Evolutionary conservation across 2,113 vertebrate genomes (phyloP).

Genomic region (Nibea albiflora): DNA sequence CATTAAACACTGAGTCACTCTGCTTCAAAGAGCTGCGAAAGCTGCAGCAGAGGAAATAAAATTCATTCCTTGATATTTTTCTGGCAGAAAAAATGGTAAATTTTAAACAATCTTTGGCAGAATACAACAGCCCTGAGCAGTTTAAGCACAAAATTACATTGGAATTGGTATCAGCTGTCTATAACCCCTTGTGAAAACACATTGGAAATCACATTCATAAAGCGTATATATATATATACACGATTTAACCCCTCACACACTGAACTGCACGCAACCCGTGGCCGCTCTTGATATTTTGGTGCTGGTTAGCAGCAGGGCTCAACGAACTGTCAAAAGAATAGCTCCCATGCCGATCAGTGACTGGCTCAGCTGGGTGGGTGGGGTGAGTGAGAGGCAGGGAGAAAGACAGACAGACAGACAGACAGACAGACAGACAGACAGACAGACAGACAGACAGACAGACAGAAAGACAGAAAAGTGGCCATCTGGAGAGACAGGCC

Average conservation of each 20-base stretch:
- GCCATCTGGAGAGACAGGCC: slow-evolving; percentile 76
- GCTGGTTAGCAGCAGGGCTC: slow-evolving; percentile 54
- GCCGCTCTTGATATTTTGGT: slow-evolving; percentile 22
- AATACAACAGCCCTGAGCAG: not conserved
- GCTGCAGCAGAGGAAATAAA: not conserved
- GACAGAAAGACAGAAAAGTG: slow-evolving; percentile 56
- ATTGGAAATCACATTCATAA: slow-evolving; percentile 19
- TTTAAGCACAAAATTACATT: slow-evolving; percentile 5
- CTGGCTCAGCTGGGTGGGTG: slow-evolving; percentile 37
- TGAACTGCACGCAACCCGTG: slow-evolving; percentile 1
- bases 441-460: slow-evolving; percentile 35
- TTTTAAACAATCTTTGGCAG: not conserved
- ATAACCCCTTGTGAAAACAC: slow-evolving; percentile 18
- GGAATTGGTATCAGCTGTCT: slow-evolving; percentile 16
- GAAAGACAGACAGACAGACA: slow-evolving; percentile 19
- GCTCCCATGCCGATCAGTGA: slow-evolving; percentile 14
- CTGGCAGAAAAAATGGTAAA: not conserved
- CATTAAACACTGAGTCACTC: not conserved
- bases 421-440: too few relatives aligned
- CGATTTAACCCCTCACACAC: slow-evolving; percentile 33
- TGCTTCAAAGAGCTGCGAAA: not conserved
- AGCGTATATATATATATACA: slow-evolving; percentile 18
- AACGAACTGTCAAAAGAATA: slow-evolving; percentile 44
- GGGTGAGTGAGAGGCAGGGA: slow-evolving; percentile 25
- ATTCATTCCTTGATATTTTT: not conserved